Evolutionary conservation across 2,888 invertebrate species (phyloP).

Genomic region (Dryobotodes eremita): DNA sequence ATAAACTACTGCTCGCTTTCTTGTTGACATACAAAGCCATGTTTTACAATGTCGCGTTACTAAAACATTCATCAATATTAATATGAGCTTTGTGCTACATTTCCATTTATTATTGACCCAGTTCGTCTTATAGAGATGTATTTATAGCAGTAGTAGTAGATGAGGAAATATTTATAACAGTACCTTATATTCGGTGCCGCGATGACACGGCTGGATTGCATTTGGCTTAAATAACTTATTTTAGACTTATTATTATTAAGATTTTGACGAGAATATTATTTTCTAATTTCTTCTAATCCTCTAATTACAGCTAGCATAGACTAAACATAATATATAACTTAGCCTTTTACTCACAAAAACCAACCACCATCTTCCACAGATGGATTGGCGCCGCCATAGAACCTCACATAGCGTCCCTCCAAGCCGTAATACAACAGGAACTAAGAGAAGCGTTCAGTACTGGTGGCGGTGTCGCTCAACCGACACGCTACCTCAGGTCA

Average conservation of each 20-base stretch:
- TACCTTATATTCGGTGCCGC: conserved; percentile 5
- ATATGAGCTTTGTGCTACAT: conserved; percentile 24
- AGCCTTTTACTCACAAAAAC: too few species aligned
- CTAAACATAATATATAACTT: too few species aligned
- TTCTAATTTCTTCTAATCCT: too few species aligned
- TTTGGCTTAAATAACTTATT: too few species aligned
- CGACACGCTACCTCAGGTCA: conserved; percentile 94
- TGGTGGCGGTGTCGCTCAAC: conserved; percentile 92
- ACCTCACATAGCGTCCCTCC: conserved; percentile 95
- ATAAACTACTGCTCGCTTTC: not conserved
- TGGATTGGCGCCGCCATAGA: conserved; percentile 96
- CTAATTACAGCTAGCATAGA: too few species aligned
- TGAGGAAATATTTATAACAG: conserved; percentile 38
- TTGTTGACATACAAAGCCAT: not conserved
- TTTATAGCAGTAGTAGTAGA: too few species aligned
- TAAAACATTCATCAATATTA: not conserved
- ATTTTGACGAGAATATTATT: too few species aligned
- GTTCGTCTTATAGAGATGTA: conserved; percentile 36
- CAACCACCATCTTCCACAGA: conserved; percentile 79
- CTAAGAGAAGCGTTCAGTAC: conserved; percentile 95
- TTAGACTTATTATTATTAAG: too few species aligned
- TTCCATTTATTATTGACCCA: conserved; percentile 23
- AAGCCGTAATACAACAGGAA: conserved; percentile 97
- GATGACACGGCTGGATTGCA: not conserved
- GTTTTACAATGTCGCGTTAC: not conserved